Base-by-base conservation (phyloP, 1,140 invertebrate species). In the Philaenus spumarius region DNA sequence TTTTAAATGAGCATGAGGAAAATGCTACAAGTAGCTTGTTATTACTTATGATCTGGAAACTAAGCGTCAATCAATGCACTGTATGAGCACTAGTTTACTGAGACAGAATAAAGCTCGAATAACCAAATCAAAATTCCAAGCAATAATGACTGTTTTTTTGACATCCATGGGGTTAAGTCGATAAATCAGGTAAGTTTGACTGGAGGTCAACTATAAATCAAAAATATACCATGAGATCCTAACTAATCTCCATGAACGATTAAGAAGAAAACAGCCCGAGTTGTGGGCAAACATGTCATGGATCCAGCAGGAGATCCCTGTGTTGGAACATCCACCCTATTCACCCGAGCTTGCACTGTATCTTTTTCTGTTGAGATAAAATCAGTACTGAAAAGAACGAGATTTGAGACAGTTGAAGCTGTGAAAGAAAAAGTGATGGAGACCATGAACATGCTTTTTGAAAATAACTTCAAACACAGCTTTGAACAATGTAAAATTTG, bases 251-350 rank as follows among this genome's bases (percentile, higher is more conserved):
- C 3, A 14, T 14, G 17, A 40, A 17, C 17, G 17, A 40, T 2
- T n/a, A 40, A n/a, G 39, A 17, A n/a, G 39, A n/a, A 40, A 40
- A 14, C 62, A 68, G 42, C 48, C 48, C 34, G 57, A 64, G 11
- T 46, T 63, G 2, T 24, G 64, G 37, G 48, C 62, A n/a, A 50
- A 59, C 24, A 22, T 45, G 19, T 65, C 62, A 61, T 56, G 66
- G 22, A 51, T 35, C 12, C 61, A 62, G 62, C 52, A 70, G 39
- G 45, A 53, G 2, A 67, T 66, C 58, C 23, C 58, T 23, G 7
- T 60, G 46, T 15, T 69, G 52, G 52, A 30, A 11, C 67, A 69
- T 24, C 40, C 60, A 50, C 66, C 66, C 6, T 69, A 72, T 55
- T 67, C 60, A 12, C 65, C 62, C 17, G 64, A 66, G 52, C 56